Conservation (phyloP, 2,797 vertebrate species). For the Eulemur rubriventer region DNA sequence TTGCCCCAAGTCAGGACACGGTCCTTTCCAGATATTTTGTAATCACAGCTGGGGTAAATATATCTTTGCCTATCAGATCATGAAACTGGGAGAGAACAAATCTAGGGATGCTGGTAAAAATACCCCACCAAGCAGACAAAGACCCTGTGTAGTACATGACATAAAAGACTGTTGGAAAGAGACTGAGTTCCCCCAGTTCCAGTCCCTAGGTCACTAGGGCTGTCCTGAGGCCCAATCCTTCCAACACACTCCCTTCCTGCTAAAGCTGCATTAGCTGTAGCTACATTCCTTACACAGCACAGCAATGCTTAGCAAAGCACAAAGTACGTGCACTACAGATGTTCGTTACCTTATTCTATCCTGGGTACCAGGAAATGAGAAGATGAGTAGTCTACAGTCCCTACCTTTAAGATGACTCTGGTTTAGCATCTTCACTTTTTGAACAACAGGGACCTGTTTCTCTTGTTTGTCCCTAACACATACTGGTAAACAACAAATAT, state of each 20-base stretch:
- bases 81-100: background rate
- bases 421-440: background rate
- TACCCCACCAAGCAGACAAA: background rate
- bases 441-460: background rate
- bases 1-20: background rate
- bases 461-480: background rate
- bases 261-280: background rate
- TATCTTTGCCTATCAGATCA: background rate
- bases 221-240: background rate
- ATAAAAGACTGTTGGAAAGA: background rate
- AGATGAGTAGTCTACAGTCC: background rate
- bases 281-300: background rate
- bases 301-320: background rate
- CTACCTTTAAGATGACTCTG: background rate
- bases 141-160: background rate
- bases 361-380: background rate
- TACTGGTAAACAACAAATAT: background rate
- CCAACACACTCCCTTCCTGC: background rate
- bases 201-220: background rate
- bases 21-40: background rate
- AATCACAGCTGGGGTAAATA: background rate
- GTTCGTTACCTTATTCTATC: background rate
- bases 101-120: background rate
- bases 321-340: background rate
- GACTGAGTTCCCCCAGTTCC: background rate